Conservation (phyloP, 2,888 invertebrate species). For the Sesia apiformis region DNA sequence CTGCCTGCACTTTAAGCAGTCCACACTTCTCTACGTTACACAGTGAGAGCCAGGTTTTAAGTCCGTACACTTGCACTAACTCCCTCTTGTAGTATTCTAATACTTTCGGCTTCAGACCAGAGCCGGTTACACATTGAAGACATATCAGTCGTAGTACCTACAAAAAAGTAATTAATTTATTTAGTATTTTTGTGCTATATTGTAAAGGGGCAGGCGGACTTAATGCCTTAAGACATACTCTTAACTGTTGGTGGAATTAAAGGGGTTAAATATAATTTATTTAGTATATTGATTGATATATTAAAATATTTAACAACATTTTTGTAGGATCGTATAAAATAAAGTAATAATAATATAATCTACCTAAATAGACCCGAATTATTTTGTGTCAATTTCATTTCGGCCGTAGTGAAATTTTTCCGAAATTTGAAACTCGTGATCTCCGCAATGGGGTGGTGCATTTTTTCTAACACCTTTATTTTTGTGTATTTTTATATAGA, state of each 20-base stretch:
- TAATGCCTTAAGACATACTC: no score
- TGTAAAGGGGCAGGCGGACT: no score
- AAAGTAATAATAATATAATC: not conserved
- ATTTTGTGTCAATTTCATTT: no score
- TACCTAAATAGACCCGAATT: no score
- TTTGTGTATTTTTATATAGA: no score
- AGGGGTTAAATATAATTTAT: no score
- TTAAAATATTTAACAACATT: not conserved
- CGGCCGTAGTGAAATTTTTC: no score
- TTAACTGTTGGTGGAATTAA: no score
- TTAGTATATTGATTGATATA: not conserved
- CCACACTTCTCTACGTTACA: slow-evolving; percentile 92
- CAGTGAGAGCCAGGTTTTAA: slow-evolving; percentile 85
- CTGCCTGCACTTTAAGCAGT: slow-evolving; percentile 83
- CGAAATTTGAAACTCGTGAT: not conserved
- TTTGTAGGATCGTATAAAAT: not conserved
- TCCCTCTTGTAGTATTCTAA: slow-evolving; percentile 78
- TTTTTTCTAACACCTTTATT: not conserved
- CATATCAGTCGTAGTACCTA: slow-evolving; percentile 90
- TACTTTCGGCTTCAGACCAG: slow-evolving; percentile 93
- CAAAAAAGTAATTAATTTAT: not conserved
- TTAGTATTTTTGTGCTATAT: no score
- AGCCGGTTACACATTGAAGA: slow-evolving; percentile 93
- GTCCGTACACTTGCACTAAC: slow-evolving; percentile 86
- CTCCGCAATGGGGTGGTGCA: not conserved